Evolutionary conservation across 2,113 vertebrate genomes (phyloP).

Genomic region (Pheucticus melanocephalus): DNA sequence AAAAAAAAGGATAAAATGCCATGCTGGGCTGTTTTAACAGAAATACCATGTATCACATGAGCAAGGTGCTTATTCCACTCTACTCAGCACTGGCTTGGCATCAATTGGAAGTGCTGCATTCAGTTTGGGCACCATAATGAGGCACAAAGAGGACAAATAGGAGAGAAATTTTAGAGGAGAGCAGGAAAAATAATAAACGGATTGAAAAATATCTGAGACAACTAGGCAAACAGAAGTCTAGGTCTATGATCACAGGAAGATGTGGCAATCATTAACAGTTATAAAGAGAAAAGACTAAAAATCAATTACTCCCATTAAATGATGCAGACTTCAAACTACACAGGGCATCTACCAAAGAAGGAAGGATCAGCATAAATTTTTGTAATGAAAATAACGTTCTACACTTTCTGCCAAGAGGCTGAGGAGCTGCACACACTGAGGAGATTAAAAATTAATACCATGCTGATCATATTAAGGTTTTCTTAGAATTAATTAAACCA

Average conservation of each 20-base stretch:
- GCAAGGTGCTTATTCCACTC: conserved; percentile 68
- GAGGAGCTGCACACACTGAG: conserved; percentile 11
- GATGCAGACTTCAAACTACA: conserved; percentile 6
- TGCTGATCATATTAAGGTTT: conserved; percentile 53
- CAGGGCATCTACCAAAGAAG: neutral
- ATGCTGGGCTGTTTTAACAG: conserved; percentile 64
- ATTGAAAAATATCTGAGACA: conserved; percentile 55
- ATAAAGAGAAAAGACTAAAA: conserved; percentile 3
- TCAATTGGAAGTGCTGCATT: conserved; percentile 66
- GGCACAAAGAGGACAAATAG: conserved; percentile 67
- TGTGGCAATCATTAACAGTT: conserved; percentile 7
- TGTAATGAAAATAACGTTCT: neutral
- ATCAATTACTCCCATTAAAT: conserved; percentile 26
- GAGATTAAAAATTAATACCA: conserved; percentile 57
- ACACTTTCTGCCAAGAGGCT: conserved; percentile 7
- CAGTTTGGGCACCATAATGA: conserved; percentile 68
- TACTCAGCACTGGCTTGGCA: conserved; percentile 66
- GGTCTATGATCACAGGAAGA: conserved; percentile 21
- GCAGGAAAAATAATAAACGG: conserved; percentile 62
- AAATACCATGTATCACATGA: conserved; percentile 67
- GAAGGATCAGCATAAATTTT: conserved; percentile 29
- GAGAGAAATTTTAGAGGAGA: conserved; percentile 68
- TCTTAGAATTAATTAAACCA: conserved; percentile 53
- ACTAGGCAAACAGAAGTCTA: conserved; percentile 56
- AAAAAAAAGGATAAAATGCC: neutral